Percentiles rank a stretch among this genome's conserved stretches.
These are phyloP conservation scores for Teleogryllus oceanicus DNA, from an alignment of 2,888 invertebrate genomes.

Conservation along the genomic window DNA sequence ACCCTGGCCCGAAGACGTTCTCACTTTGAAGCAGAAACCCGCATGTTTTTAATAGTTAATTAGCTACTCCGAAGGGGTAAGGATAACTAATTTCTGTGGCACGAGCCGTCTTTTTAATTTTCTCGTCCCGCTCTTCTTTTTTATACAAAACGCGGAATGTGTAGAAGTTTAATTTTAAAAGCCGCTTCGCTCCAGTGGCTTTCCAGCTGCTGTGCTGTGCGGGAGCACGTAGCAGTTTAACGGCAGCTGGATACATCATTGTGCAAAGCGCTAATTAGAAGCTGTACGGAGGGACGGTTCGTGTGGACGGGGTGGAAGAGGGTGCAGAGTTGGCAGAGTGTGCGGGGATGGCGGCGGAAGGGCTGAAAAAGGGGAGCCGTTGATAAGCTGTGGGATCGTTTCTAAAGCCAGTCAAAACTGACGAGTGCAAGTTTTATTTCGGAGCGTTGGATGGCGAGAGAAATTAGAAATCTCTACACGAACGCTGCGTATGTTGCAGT, in stretches of 20 bases:
- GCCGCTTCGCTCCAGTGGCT: neutral
- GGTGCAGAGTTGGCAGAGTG: too few species aligned
- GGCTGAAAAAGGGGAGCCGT: too few species aligned
- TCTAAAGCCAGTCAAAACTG: too few species aligned
- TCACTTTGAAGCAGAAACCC: too few species aligned
- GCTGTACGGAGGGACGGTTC: constrained; percentile 1
- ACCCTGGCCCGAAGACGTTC: too few species aligned
- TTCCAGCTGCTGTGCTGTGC: neutral
- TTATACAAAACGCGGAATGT: constrained; percentile 6
- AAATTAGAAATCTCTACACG: neutral
- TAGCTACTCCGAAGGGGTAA: neutral
- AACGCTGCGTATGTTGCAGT: neutral
- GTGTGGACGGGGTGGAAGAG: neutral
- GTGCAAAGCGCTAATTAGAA: constrained; percentile 18
- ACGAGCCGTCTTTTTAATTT: neutral
- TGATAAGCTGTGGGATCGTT: too few species aligned
- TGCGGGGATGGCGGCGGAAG: too few species aligned
- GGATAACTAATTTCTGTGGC: constrained; percentile 1
- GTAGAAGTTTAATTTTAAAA: constrained; percentile 2
- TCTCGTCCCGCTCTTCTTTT: neutral
- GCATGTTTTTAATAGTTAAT: constrained; percentile 7
- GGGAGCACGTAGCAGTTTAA: neutral
- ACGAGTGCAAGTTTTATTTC: too few species aligned
- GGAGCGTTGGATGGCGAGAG: neutral
- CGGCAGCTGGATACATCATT: constrained; percentile 18